Base-by-base conservation (phyloP, 1,140 invertebrate species). In the Drosophila kepulauana region DNA sequence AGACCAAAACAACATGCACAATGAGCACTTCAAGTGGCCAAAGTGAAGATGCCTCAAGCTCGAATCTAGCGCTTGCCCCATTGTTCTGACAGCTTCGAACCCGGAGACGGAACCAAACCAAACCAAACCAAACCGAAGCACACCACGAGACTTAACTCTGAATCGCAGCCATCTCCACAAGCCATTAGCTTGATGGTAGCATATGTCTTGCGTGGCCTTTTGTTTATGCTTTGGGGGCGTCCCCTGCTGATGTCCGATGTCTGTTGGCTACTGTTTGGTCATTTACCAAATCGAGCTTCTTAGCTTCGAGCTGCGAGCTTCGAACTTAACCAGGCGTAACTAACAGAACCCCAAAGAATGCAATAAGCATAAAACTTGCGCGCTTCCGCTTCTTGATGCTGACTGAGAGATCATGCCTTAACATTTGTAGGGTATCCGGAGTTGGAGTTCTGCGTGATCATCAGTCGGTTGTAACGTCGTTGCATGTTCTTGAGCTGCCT, bases 381-480 rank as follows among this genome's bases (percentile, higher is more conserved):
- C 35, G 61, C 79, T 87, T 86, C 82, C 82, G 79, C 54, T 74
- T 74, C 61, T 57, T 71, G 70, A 78, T 81, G 41, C 41, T 43
- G 38, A 33, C 33, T 38, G 7, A 10, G 1, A 43, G 41, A 43
- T 43, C 41, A 43, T 43, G 41, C 3, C n/a, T 16, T 20, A 78
- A 78, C 74, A 89, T 89, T 88, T 89, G 77, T 88, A 68, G 70
- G 84, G 84, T 81, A 85, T 78, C 84, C 38, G 56, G 56, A 54
- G 41, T 41, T 70, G 56, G 64, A 71, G 75, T 64, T 56, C 4
- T 75, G 68, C 68, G 65, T 65, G 79, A 77, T 88, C 87, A 72
- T 62, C 54, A 72, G 20, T 59, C 58, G 28, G 5, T 38, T 64
- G 64, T 48, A 59, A 49, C 78, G 30, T 16, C 13, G 70, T 62